Base-by-base conservation (phyloP, 2,797 vertebrate genomes). In the Gorsachius magnificus region DNA sequence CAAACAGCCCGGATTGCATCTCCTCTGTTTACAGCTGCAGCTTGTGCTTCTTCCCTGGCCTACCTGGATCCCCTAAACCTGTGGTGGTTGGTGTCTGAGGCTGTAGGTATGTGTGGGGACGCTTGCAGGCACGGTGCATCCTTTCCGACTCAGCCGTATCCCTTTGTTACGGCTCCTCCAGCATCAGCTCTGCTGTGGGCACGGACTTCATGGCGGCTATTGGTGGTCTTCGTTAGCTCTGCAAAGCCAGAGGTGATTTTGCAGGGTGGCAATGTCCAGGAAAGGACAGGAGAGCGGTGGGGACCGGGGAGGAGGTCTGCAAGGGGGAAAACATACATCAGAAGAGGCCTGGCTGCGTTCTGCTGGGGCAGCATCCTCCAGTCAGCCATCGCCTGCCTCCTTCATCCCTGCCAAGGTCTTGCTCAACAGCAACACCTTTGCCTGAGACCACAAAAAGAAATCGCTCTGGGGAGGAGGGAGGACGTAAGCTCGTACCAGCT, bases 1-100 rank as follows among this genome's bases (percentile, higher is more conserved):
- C 97, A 98, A 98, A 98, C 97, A 98, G 96, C 95, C 93, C 91
- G 65, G 68, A 95, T 96, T 95, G 58, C 94, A 90, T 96, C 93
- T 90, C 75, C 90, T 97, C 91, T 92, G 86, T 93, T 98, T 95
- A 97, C 97, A 95, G 83, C 96, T 82, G 83, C 96, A 96, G 83
- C 82, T 91, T 63, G 17, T 95, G 72, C 85, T 95, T 93, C 93
- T 91, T 89, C 66, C 71, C 66, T 57, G 80, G 61, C 72, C 46
- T 90, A 21, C 69, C 68, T 1, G 0, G 31, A 48, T 94, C 91
- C 93, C 83, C 81, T 93, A 79, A 94, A 88, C 91, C 79, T 91
- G 77, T 89, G 78, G n/a, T 90, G 36, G 64, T 65, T 33, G 93
- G 82, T 88, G 85, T 93, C 89, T 0, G 21, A 71, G 84, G 65